Evolutionary conservation across 2,888 invertebrate species (phyloP).

Genomic region (Lysandra coridon): DNA sequence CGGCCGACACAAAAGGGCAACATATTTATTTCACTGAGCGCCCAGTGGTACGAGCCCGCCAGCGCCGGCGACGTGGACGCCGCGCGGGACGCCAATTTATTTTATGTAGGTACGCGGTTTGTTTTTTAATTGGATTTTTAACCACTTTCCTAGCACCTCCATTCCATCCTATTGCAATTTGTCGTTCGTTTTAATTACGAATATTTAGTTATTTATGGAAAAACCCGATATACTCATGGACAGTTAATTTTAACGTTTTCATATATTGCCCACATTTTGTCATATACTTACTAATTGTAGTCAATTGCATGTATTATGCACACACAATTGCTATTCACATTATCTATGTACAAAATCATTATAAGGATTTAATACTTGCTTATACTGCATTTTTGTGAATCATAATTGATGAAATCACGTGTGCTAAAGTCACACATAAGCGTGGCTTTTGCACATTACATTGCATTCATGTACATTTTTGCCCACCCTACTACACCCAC

Average conservation of each 20-base stretch:
- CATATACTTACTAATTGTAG: too few species aligned
- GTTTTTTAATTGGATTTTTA: background rate
- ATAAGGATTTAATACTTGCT: too few species aligned
- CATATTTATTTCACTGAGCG: conserved; percentile 72
- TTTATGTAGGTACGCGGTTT: conserved; percentile 59
- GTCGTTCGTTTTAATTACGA: background rate
- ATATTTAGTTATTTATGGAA: background rate
- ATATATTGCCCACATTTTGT: too few species aligned
- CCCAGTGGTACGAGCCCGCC: conserved; percentile 71
- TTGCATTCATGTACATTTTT: too few species aligned
- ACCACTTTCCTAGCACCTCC: background rate
- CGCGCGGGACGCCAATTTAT: conserved; percentile 69
- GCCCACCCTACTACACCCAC: too few species aligned
- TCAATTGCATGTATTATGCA: too few species aligned
- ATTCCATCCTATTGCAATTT: background rate
- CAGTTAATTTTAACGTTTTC: background rate
- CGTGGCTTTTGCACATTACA: too few species aligned
- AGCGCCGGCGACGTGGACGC: conserved; percentile 58
- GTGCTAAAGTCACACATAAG: too few species aligned
- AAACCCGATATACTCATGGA: background rate
- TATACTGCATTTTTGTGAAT: too few species aligned
- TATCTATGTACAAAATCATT: too few species aligned
- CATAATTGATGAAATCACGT: too few species aligned
- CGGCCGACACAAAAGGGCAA: conserved; percentile 56
- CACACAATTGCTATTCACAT: too few species aligned